Percentiles rank a stretch among this genome's conserved stretches.
Evolutionary conservation across 2,113 vertebrate genomes (phyloP).

Genomic region (Osmerus eperlanus): DNA sequence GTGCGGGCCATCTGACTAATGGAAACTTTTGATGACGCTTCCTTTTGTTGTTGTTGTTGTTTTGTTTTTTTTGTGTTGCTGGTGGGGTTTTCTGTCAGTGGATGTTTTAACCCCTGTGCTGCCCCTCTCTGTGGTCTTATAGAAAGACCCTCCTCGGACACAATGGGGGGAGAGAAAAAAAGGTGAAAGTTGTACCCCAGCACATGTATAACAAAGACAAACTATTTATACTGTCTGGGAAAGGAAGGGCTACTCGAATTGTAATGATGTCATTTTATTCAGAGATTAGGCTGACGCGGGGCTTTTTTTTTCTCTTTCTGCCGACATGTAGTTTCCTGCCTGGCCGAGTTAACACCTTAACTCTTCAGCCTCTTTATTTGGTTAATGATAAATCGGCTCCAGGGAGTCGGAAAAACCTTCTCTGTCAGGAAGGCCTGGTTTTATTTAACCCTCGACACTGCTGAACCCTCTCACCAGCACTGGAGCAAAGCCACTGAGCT

Average conservation of each 20-base stretch:
- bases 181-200: constrained; percentile 9
- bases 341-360: constrained; percentile 21
- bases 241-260: constrained; percentile 36
- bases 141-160: neutral
- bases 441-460: neutral
- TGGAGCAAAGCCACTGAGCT: too few relatives aligned
- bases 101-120: neutral
- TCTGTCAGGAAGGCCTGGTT: constrained; percentile 12
- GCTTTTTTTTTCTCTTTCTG: constrained; percentile 9
- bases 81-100: neutral
- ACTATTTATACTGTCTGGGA: constrained; percentile 40
- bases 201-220: constrained; percentile 9
- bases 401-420: constrained; percentile 15
- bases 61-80: neutral
- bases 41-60: neutral
- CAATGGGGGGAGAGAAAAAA: neutral
- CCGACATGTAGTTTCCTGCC: constrained; percentile 29
- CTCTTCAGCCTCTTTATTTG: constrained; percentile 20
- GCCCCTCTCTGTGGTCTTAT: neutral
- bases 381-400: constrained; percentile 31
- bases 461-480: too few relatives aligned
- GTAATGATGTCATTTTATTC: constrained; percentile 42
- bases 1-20: too few relatives aligned
- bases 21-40: neutral
- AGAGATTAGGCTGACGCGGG: constrained; percentile 29